Evolutionary conservation across 2,113 vertebrate genomes (phyloP).

Genomic region (Propithecus coquereli): DNA sequence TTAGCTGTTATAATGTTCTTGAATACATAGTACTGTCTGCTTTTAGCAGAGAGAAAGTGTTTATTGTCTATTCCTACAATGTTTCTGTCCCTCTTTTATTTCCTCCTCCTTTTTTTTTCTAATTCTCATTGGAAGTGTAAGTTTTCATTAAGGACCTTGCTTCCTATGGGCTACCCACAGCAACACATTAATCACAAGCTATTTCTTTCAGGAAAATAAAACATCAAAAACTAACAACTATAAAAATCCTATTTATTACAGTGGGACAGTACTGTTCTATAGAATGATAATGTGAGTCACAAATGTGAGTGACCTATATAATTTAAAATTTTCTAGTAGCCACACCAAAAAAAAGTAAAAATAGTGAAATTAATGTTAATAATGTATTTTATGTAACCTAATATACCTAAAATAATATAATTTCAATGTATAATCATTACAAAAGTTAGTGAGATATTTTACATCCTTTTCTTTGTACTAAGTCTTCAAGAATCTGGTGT

Average conservation of each 20-base stretch:
- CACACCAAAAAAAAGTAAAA: neutral
- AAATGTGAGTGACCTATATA: neutral
- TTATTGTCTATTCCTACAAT: conserved; percentile 17
- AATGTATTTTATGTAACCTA: neutral
- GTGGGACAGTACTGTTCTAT: neutral
- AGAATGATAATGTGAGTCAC: neutral
- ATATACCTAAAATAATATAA: neutral
- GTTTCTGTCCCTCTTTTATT: neutral
- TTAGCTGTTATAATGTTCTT: conserved; percentile 1
- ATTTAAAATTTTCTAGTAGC: conserved; percentile 7
- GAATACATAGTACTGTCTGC: conserved; percentile 6
- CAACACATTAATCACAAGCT: conserved; percentile 9
- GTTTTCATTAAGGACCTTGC: conserved; percentile 14
- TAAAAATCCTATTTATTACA: neutral
- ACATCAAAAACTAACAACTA: neutral
- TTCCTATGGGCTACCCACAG: neutral
- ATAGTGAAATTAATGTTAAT: conserved; percentile 25
- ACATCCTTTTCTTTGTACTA: neutral
- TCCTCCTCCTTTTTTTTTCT: neutral
- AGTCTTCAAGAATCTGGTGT: conserved; percentile 12
- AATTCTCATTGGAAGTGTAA: conserved; percentile 8
- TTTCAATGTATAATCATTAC: conserved; percentile 20
- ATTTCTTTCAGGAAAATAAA: conserved; percentile 23
- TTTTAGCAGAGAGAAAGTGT: neutral
- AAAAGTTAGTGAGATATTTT: neutral